Evolutionary conservation across 2,113 vertebrate species (phyloP).

Genomic region (Neodontobutis hainanensis): DNA sequence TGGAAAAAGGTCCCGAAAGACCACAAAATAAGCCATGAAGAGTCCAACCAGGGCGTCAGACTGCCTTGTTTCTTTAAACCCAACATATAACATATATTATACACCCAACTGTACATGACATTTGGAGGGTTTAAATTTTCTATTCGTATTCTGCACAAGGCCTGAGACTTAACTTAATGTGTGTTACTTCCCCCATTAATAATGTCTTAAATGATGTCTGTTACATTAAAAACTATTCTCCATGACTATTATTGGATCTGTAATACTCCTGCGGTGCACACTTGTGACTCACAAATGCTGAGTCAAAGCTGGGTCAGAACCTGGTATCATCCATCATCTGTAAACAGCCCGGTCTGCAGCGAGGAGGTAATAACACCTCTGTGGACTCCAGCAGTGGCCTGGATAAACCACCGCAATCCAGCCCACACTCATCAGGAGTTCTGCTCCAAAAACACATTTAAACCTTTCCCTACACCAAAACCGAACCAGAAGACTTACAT

Average conservation of each 20-base stretch:
- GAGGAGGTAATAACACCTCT: slow-evolving; percentile 32
- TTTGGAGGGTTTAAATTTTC: no score
- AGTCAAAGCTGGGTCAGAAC: slow-evolving; percentile 13
- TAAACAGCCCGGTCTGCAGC: slow-evolving; percentile 5
- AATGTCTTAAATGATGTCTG: no score
- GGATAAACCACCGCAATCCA: slow-evolving; percentile 12
- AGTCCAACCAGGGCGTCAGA: no score
- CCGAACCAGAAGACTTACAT: no score
- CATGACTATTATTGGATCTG: background rate
- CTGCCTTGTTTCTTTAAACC: no score
- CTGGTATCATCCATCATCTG: slow-evolving; percentile 41
- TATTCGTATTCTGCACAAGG: no score
- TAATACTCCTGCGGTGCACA: background rate
- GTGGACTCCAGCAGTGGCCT: slow-evolving; percentile 2
- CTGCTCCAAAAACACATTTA: background rate
- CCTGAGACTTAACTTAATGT: no score
- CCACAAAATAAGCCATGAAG: background rate
- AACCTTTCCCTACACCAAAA: no score
- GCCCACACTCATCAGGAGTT: background rate
- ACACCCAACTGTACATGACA: no score
- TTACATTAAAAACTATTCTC: no score
- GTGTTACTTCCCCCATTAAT: no score
- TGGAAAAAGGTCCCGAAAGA: background rate
- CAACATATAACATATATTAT: no score
- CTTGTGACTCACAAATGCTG: background rate